Base-by-base conservation (phyloP, 2,113 vertebrate species). In the Callipepla californica region DNA sequence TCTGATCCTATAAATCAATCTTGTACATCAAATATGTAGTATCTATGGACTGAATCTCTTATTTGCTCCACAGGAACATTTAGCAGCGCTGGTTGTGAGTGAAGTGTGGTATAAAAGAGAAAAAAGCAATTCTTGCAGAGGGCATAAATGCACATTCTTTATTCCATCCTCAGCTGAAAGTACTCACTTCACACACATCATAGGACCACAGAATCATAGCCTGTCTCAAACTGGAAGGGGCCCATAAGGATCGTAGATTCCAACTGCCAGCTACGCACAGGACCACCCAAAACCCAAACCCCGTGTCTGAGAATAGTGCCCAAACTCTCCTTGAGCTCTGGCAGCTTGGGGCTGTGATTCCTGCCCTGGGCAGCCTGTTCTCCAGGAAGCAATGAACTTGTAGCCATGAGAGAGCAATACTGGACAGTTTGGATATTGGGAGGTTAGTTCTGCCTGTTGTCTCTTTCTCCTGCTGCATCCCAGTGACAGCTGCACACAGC, bases 1-100 rank as follows among this genome's bases (percentile, higher is more conserved):
- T 80, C 90, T 42, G 8, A 93, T 69, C 87, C 77, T 47, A 95
- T 94, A 95, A 96, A 95, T 94, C 94, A 94, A 79, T 72, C 85
- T 68, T 84, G 85, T 90, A 48, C 73, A 89, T 92, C 94, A 89
- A 83, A 45, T 68, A 40, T 36, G 62, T 75, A 25, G 34, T 78
- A 69, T 80, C 73, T 94, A 47, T 20, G 25, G 65, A 17, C 79
- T 86, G 80, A 81, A 84, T 86, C 73, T 90, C 77, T 91, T 75
- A 83, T 91, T 91, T 95, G 72, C 85, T 95, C 94, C 83, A 26
- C 42, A 10, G 92, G 90, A 83, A 86, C 36, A 36, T 80, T 87
- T 23, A 51, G 65, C 57, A 88, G 87, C 12, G 15, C 42, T 2
- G 3, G 10, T 78, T 80, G 75, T 10, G 7, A 61, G 32, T 25